A percentile compares a stretch with the other conserved stretches of the same genome.
Conservation (phyloP, 2,797 vertebrate genomes). For the Uromys caudimaculatus region DNA sequence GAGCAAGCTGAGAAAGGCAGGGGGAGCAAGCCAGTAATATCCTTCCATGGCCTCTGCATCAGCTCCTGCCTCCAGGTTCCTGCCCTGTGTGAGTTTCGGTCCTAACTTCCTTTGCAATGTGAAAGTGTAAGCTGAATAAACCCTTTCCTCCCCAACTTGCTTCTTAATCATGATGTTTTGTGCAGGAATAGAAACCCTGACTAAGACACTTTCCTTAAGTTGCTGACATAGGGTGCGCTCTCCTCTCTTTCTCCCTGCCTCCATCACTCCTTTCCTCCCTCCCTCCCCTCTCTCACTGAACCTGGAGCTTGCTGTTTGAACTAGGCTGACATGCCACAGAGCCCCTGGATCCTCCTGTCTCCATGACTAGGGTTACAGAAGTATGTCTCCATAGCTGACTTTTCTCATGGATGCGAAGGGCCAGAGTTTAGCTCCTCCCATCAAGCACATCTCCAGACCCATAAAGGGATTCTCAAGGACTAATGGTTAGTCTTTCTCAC, state of each 20-base stretch:
- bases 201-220: background rate
- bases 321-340: background rate
- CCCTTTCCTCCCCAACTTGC: background rate
- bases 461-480: background rate
- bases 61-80: background rate
- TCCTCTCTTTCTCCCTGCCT: too few relatives aligned
- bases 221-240: background rate
- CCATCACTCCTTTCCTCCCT: accelerated
- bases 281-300: background rate
- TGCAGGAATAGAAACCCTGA: background rate
- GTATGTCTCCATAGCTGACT: background rate
- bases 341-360: background rate
- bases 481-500: background rate
- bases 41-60: background rate
- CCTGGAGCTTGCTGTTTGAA: background rate
- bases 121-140: background rate
- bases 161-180: background rate
- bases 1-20: background rate
- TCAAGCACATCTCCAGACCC: background rate
- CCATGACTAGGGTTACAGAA: background rate
- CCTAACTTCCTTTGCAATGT: background rate
- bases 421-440: background rate
- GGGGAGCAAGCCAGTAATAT: background rate
- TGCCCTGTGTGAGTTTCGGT: background rate
- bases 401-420: background rate